Evolutionary conservation across 2,797 vertebrate genomes (phyloP), one percentile per base, ranked within the genome.

Genomic region (Furcifer pardalis): DNA sequence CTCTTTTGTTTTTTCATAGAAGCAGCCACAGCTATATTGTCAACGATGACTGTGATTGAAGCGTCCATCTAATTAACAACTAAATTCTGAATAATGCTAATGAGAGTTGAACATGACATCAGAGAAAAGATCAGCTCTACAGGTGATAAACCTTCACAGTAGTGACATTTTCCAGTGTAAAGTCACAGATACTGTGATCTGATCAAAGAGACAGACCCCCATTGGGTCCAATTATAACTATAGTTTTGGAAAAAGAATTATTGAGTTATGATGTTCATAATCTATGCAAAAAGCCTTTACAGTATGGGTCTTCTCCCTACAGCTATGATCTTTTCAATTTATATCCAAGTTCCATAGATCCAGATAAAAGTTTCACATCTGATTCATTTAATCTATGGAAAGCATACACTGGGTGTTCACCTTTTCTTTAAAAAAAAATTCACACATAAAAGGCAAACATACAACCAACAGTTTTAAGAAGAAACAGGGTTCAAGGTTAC

Each of bases 111-210:
- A 96, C 95, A 93, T 91, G 96, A 97, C 97, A 97, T 98, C 97
- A 97, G 97, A 98, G 97, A 96, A 97, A 97, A 97, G 97, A 97
- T 96, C 96, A 96, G 95, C 98, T 97, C 98, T 98, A 99, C 98
- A 99, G 98, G 98, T 99, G 98, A 99, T 97, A 98, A 98, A 97
- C 97, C 97, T 97, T 98, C 97, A 97, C 97, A 97, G 97, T 96
- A 95, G 97, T 99, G 98, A 99, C 98, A 99, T 99, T 99, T 98
- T 97, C 98, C 97, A 97, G 97, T 97, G 98, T 98, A 98, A 98
- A 99, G 98, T 98, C 98, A 98, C 96, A 96, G 97, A 96, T 96
- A 96, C 97, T 97, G 96, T 97, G 97, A 98, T 97, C 96, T 98
- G 98, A 99, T 99, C 98, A 99, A 99, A 99, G 97, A 94, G 91